Evolutionary conservation across 2,113 vertebrate species (phyloP).

Genomic region (human (Homo sapiens)): GRCh38 chr6:141808001-141808500

Average conservation of each 20-base stretch:
- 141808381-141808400: neutral
- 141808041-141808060: slow-evolving; percentile 79
- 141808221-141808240: slow-evolving; percentile 56
- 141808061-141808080: slow-evolving; percentile 73
- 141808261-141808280: slow-evolving; percentile 42
- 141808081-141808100: slow-evolving; percentile 61
- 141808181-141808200: slow-evolving; percentile 50
- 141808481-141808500: slow-evolving; percentile 21
- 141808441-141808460: neutral
- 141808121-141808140: slow-evolving; percentile 70
- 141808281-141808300: slow-evolving; percentile 39
- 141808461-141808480: slow-evolving; percentile 10
- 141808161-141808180: slow-evolving; percentile 72
- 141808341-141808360: neutral
- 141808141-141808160: slow-evolving; percentile 67
- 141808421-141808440: neutral
- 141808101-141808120: slow-evolving; percentile 37
- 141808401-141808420: neutral
- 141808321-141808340: slow-evolving; percentile 5
- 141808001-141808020: slow-evolving; percentile 73
- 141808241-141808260: neutral
- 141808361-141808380: neutral
- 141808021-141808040: slow-evolving; percentile 71
- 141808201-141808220: slow-evolving; percentile 35
- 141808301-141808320: neutral